Evolutionary conservation across 2,888 invertebrate species (phyloP).

Genomic region (Dryadula phaetusa): DNA sequence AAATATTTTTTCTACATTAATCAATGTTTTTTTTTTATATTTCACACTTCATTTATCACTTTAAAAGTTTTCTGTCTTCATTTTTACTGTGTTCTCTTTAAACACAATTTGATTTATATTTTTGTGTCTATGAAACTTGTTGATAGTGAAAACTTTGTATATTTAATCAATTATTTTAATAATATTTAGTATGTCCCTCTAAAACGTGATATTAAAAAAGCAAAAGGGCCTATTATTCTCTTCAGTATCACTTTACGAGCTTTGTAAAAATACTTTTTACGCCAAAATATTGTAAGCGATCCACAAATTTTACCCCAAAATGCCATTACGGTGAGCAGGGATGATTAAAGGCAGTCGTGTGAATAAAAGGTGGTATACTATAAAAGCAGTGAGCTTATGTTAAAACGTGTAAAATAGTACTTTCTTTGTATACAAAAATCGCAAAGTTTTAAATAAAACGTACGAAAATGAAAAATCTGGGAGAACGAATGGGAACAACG

Average conservation of each 20-base stretch:
- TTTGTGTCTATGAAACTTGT: background rate
- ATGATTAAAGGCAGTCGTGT: conserved; percentile 30
- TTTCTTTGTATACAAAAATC: conserved; percentile 32
- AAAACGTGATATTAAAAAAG: background rate
- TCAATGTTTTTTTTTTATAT: background rate
- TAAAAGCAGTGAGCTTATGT: conserved; percentile 26
- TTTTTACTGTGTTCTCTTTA: background rate
- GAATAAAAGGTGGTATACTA: conserved; percentile 31
- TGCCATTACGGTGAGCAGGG: conserved; percentile 26
- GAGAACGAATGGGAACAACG: conserved; percentile 24
- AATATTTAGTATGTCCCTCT: background rate
- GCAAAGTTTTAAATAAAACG: conserved; percentile 29
- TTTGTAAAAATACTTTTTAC: conserved; percentile 24
- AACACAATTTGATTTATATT: background rate
- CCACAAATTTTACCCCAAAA: conserved; percentile 28
- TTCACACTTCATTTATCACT: background rate
- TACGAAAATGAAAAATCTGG: conserved; percentile 26
- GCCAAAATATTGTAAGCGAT: conserved; percentile 22
- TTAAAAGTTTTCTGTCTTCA: background rate
- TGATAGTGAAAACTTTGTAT: background rate
- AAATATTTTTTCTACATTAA: conserved; percentile 15
- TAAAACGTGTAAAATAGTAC: conserved; percentile 28
- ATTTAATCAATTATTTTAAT: background rate
- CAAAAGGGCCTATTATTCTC: conserved; percentile 6
- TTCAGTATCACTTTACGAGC: conserved; percentile 23